A percentile compares a stretch with the other conserved stretches of the same genome.
phyloP scores from a whole-genome alignment of 2,888 invertebrate genomes.

The Beris chalybata region DNA sequence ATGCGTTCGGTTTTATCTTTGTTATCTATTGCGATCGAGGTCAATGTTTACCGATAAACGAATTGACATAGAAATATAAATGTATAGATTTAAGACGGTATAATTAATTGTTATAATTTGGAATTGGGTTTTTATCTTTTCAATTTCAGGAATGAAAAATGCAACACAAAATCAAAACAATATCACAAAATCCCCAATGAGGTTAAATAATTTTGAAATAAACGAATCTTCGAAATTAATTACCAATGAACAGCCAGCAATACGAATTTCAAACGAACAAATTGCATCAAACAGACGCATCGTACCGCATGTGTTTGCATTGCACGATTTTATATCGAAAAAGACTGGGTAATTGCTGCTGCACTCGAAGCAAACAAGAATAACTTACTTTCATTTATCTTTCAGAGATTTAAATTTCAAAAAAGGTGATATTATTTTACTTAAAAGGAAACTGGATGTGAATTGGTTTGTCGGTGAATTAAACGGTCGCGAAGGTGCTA shows the following conservation, averaged over 20 bases:
- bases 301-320: constrained; percentile 80
- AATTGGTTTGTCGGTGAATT: constrained; percentile 88
- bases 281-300: constrained; percentile 25
- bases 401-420: constrained; percentile 80
- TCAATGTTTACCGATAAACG: too few relatives aligned
- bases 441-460: constrained; percentile 77
- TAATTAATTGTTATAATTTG: too few relatives aligned
- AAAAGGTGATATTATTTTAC: constrained; percentile 78
- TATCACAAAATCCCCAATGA: constrained; percentile 28
- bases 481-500: constrained; percentile 76
- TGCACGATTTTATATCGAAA: constrained; percentile 83
- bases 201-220: constrained; percentile 24
- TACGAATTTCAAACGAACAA: constrained; percentile 29
- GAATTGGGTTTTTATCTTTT: too few relatives aligned
- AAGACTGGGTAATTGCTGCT: constrained; percentile 69
- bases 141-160: constrained; percentile 37
- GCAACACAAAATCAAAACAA: constrained; percentile 37
- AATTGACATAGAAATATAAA: too few relatives aligned
- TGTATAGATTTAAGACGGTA: background rate
- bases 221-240: constrained; percentile 31
- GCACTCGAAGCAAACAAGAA: background rate
- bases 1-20: too few relatives aligned
- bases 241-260: constrained; percentile 26
- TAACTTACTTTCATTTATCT: constrained; percentile 37
- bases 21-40: too few relatives aligned